phyloP scores from a whole-genome alignment of 2,888 invertebrate genomes.

The Synanthedon tipuliformis region DNA sequence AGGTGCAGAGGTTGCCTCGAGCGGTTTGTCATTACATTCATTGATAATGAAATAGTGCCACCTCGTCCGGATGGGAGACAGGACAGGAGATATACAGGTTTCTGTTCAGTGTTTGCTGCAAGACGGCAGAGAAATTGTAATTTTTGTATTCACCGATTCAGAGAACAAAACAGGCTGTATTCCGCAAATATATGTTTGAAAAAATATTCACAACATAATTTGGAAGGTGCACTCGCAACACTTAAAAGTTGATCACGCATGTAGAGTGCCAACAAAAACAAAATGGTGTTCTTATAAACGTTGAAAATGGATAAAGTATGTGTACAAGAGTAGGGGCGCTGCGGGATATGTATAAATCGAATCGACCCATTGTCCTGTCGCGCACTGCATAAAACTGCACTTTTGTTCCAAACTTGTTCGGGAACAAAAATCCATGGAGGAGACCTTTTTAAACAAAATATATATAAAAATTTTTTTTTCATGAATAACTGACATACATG shows the following conservation, averaged over 20 bases:
- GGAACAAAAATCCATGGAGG: slow-evolving; percentile 23
- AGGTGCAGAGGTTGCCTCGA: slow-evolving; percentile 25
- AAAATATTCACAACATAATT: slow-evolving; percentile 4
- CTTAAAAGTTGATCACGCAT: slow-evolving; percentile 2
- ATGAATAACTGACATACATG: no score
- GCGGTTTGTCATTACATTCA: slow-evolving; percentile 16
- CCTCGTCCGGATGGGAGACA: slow-evolving; percentile 4
- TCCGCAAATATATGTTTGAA: not conserved
- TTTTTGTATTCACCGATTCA: no score
- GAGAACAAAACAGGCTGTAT: no score
- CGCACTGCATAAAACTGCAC: slow-evolving; percentile 32
- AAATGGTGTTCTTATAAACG: slow-evolving; percentile 3
- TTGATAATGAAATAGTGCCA: slow-evolving; percentile 30
- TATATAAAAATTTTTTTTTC: no score
- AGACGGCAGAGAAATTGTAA: no score
- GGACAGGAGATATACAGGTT: not conserved
- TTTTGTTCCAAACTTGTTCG: slow-evolving; percentile 14
- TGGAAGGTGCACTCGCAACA: slow-evolving; percentile 10
- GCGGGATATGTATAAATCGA: slow-evolving; percentile 49
- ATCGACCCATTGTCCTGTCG: slow-evolving; percentile 51
- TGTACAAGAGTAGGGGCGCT: slow-evolving; percentile 29
- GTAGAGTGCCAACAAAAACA: slow-evolving; percentile 5
- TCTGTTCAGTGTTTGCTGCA: no score
- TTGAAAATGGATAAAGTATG: slow-evolving; percentile 2
- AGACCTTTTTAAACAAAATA: no score